Conservation (phyloP, 2,797 vertebrate genomes). For the Zenarchopterus dispar region DNA sequence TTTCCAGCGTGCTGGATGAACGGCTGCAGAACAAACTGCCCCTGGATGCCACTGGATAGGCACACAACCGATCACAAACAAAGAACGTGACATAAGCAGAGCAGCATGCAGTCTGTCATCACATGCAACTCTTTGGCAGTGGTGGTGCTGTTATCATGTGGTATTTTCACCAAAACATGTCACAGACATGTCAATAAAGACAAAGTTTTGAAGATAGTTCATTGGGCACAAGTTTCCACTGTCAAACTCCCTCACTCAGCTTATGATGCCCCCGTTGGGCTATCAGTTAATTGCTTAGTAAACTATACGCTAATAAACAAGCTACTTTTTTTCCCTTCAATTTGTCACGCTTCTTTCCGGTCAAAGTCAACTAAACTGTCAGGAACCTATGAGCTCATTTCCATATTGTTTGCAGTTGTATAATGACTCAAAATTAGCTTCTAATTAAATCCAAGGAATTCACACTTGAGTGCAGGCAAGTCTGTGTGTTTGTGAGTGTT, state of each 20-base stretch:
- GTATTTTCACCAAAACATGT: too few species aligned
- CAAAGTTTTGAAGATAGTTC: slow-evolving; percentile 17
- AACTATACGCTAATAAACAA: slow-evolving; percentile 55
- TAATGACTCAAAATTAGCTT: slow-evolving; percentile 82
- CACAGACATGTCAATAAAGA: neutral
- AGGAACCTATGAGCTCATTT: slow-evolving; percentile 75
- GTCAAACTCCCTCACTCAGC: slow-evolving; percentile 18
- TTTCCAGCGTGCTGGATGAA: too few species aligned
- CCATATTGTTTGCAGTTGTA: slow-evolving; percentile 81
- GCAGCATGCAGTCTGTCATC: too few species aligned
- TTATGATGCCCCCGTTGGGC: slow-evolving; percentile 25
- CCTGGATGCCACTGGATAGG: too few species aligned
- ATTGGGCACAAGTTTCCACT: slow-evolving; percentile 24
- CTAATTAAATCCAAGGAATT: slow-evolving; percentile 81
- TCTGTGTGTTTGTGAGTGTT: slow-evolving; percentile 45
- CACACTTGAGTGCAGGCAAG: slow-evolving; percentile 74
- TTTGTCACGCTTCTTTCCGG: slow-evolving; percentile 55
- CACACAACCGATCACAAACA: too few species aligned
- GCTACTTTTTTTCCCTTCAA: slow-evolving; percentile 31
- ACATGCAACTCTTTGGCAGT: too few species aligned
- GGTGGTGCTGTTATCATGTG: too few species aligned
- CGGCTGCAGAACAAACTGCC: too few species aligned
- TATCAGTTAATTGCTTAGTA: slow-evolving; percentile 58
- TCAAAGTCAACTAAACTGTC: slow-evolving; percentile 72
- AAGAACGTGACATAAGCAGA: too few species aligned